Base-by-base conservation (phyloP, 1,140 invertebrate species). In the Drepana arcuata region DNA sequence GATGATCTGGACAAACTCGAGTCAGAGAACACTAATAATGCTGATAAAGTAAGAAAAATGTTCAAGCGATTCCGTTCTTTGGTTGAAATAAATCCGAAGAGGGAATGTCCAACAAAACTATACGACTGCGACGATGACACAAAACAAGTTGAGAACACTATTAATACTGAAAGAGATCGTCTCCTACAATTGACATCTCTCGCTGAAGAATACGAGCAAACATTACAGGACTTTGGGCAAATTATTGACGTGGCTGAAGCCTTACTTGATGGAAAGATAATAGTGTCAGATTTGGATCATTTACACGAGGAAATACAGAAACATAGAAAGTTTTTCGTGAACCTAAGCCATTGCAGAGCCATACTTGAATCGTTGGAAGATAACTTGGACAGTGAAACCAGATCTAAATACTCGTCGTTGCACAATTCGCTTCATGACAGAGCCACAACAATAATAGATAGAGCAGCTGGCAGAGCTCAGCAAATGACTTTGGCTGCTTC, bases 221-320 rank as follows among this genome's bases (percentile, higher is more conserved):
- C 93, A 0, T 79, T 95, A 0, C 89, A 92, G 57, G 93, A 95
- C 71, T 94, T 95, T 49, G 88, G 87, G 1, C 91, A 94, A 60
- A 94, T 95, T 13, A 93, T 91, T 1, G 89, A 93, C 16, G 86
- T 95, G 2, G 93, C 93, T 2, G 91, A 94, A 67, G 88, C 89
- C 28, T 68, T 95, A 14, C 80, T 95, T 2, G 89, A 92, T 26
- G 89, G 88, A 52, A 89, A 90, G 10, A 89, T 94, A 15, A 87
- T 88, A 1, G 92, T 93, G 1, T 87, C 84, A 23, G 89, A 89
- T 48, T 79, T 93, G 34, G 88, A 91, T 51, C 90, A 94, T 54
- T 73, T 95, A 6, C 91, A 93, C 54, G 92, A 94, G 56, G 93
- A 95, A 81, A 92, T 95, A 75, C 92, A 94, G 49, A 95, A 93